These are phyloP conservation scores for Peromyscus californicus DNA, from an alignment of 2,113 vertebrate species.

Conservation along the genomic window DNA sequence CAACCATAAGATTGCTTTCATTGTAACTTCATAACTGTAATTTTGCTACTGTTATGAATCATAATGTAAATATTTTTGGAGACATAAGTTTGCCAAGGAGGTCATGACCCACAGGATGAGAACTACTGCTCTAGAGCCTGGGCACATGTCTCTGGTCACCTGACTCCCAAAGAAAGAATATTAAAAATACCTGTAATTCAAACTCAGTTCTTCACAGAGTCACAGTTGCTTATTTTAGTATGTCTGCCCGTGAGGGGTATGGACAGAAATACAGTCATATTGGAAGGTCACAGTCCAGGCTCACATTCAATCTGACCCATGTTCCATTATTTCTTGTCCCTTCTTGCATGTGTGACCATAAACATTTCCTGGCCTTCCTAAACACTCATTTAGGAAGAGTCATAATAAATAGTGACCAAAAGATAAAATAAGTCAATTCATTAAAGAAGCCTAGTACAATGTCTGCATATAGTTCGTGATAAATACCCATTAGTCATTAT, in stretches of 20 bases:
- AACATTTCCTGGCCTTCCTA: not conserved
- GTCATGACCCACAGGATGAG: not conserved
- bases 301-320: not conserved
- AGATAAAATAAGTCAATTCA: not conserved
- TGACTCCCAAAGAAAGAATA: not conserved
- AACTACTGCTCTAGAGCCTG: not conserved
- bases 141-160: not conserved
- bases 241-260: not conserved
- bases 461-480: not conserved
- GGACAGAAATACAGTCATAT: accelerated
- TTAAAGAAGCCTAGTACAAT: not conserved
- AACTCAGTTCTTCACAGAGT: not conserved
- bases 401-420: not conserved
- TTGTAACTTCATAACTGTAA: not conserved
- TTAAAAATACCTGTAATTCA: not conserved
- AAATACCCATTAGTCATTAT: not conserved
- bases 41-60: not conserved
- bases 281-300: not conserved
- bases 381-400: not conserved
- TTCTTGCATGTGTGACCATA: not conserved
- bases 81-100: not conserved
- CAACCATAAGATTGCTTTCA: too few relatives aligned
- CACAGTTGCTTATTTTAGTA: not conserved
- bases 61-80: not conserved
- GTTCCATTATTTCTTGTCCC: not conserved